A percentile compares a stretch with the other conserved stretches of the same genome.
phyloP scores from a whole-genome alignment of 2,888 invertebrate genomes.

The Lacanobia wlatinum region DNA sequence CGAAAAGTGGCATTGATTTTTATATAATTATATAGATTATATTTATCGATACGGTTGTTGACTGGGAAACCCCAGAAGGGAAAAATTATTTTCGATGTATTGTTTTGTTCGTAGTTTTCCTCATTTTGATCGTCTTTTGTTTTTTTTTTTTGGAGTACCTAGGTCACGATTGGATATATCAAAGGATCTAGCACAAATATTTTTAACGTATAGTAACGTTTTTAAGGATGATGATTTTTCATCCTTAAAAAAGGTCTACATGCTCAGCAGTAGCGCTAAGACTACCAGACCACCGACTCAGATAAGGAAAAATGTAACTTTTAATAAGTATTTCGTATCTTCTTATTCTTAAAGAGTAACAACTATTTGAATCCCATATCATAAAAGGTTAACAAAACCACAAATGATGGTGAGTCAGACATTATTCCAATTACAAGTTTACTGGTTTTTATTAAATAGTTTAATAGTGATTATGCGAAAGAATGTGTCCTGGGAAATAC shows the following conservation, averaged over 20 bases:
- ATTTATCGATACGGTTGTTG: not conserved
- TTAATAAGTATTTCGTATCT: not conserved
- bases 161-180: not conserved
- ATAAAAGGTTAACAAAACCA: not conserved
- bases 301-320: not conserved
- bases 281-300: not conserved
- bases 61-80: not conserved
- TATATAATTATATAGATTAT: not conserved
- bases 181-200: too few relatives aligned
- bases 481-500: not conserved
- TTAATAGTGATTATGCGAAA: not conserved
- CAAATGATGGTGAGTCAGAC: not conserved
- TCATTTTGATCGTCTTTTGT: not conserved
- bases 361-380: not conserved
- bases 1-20: too few relatives aligned
- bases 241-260: too few relatives aligned
- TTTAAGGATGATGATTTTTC: too few relatives aligned
- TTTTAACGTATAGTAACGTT: too few relatives aligned
- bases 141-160: too few relatives aligned
- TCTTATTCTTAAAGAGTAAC: too few relatives aligned
- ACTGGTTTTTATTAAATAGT: not conserved
- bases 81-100: too few relatives aligned
- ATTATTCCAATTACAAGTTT: not conserved
- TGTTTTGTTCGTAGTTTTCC: not conserved
- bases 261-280: too few relatives aligned